phyloP scores from a whole-genome alignment of 2,797 vertebrate species.

The Okamejei kenojei region DNA sequence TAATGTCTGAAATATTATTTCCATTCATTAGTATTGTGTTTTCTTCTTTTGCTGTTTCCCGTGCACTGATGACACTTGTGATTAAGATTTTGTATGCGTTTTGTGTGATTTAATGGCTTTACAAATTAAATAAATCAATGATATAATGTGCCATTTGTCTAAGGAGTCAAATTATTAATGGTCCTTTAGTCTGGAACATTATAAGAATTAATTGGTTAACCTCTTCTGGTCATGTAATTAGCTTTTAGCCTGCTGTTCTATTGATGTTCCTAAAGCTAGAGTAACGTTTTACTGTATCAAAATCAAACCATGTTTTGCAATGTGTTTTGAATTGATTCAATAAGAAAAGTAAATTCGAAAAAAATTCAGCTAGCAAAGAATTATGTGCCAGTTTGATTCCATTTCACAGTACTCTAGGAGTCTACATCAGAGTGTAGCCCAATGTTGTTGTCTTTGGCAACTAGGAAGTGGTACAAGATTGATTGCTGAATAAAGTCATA shows the following conservation, averaged over 20 bases:
- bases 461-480: not conserved
- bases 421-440: not conserved
- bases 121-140: constrained; percentile 35
- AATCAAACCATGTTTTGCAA: not conserved
- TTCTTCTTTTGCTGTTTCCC: not conserved
- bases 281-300: constrained; percentile 16
- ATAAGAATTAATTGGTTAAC: constrained; percentile 31
- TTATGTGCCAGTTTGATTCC: not conserved
- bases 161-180: constrained; percentile 29
- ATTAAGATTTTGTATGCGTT: not conserved
- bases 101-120: constrained; percentile 27
- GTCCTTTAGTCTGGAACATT: not conserved
- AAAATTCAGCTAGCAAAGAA: not conserved
- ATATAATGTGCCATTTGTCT: constrained; percentile 28
- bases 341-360: not conserved
- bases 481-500: not conserved
- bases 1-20: not conserved
- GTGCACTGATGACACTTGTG: not conserved
- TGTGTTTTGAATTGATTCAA: not conserved
- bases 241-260: constrained; percentile 6
- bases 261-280: constrained; percentile 6
- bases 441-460: not conserved
- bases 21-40: constrained; percentile 18
- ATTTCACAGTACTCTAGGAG: not conserved
- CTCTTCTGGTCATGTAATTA: constrained; percentile 30